Base-by-base conservation (phyloP, 2,888 invertebrate genomes). In the Morinoia aosen region DNA sequence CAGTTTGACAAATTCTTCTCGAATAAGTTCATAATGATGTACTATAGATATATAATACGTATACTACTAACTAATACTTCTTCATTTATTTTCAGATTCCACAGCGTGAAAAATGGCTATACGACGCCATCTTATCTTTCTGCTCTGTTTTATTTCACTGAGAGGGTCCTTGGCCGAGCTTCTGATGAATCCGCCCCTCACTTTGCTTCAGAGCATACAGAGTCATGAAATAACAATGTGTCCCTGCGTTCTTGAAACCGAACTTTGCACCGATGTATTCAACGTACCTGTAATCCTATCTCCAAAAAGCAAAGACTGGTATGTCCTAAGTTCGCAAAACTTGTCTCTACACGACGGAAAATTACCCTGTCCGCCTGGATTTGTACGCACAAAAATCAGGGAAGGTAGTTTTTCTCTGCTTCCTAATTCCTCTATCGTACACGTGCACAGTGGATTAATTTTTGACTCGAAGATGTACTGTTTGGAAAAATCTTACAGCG, bases 351-450 rank as follows among this genome's bases (percentile, higher is more conserved):
- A 39, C 2, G 90, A 90, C 7, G 90, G 16, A 90, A 90, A 39
- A 39, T 48, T 48, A 40, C 0, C 90, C 10, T 90, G 90, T 40
- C 19, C 11, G 12, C 39, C 33, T 14, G 48, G 57, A 33, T 48
- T 48, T 48, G 56, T 57, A 33, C 57, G 48, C 56, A 57, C 48
- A 33, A 93, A 56, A 56, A 57, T 93, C 12, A 25, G 25, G 33
- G 93, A 93, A 56, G 93, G 93, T 12, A 93, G 93, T 57, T 93
- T 93, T 33, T 58, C 93, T 57, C 4, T 93, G 7, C 57, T 93
- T n/a, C 56, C 93, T 11, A 93, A 56, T 33, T 39, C 48, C 12
- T 56, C 56, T 11, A 56, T 93, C 56, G 11, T 57, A 16, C 93
- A 93, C n/a, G 93, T 93, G 10, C 57, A 56, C 56, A 93, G 93